Evolutionary conservation across 2,113 vertebrate species (phyloP), one percentile per base, ranked within the genome.

Genomic region (Herpetotheres cachinnans): DNA sequence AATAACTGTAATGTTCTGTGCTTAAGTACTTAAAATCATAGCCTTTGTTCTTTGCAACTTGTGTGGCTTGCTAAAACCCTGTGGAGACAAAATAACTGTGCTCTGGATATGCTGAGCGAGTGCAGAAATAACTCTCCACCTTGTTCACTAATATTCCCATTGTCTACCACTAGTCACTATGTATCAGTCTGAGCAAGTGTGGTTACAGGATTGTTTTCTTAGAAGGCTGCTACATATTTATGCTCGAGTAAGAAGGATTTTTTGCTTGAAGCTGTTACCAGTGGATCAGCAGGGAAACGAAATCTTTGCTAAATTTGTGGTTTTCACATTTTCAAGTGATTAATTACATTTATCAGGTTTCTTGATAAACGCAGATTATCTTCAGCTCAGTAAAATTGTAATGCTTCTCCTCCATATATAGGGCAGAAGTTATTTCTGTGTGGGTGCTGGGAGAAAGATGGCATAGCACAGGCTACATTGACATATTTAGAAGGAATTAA

Each of bases 281-380:
- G 14, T 70, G 54, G 80, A 87, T 80, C 0, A 0, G 19, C 49
- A 65, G n/a, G 46, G 30, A 66, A 74, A 95, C 87, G 24, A 80
- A 91, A 93, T 94, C 89, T 82, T 56, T 42, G 52, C 40, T 87
- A 94, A 54, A 67, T 77, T 58, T 84, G 46, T 72, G 32, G 3
- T 82, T 89, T 78, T 94, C 10, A 18, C 69, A n/a, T 95, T 96
- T 95, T 88, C 44, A 82, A 91, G 94, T 2, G 16, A 93, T 91
- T 58, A 20, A 13, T 91, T 94, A 40, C 42, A 82, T 73, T 94
- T 77, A 80, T 94, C 62, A 79, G 32, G n/a, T 95, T 94, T 93
- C 74, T 80, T 84, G 67, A 74, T 92, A 86, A 95, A 77, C 0
- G 12, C 47, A 92, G 47, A 91, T 90, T 92, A 78, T 93, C 63